Evolutionary conservation across 1,140 invertebrate genomes (phyloP), one percentile per base, ranked within the genome.

Genomic region (Theocolax elegans): DNA sequence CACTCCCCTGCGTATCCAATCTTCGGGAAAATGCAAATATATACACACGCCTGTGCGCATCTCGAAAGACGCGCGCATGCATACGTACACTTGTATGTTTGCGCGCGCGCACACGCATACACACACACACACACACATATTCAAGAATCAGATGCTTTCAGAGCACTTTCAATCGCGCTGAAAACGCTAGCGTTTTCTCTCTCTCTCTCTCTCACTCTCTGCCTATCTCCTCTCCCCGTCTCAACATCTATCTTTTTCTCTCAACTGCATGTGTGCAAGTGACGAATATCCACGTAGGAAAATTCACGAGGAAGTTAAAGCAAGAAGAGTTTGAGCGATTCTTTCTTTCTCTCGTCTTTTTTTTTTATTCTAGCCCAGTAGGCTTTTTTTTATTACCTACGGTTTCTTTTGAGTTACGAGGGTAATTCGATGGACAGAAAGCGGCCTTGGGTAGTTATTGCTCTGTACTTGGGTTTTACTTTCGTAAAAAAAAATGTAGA

Each of bases 21-120:
- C 67, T 79, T 79, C 71, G 72, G 53, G 69, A 73, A 74, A 74
- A 78, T 79, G 76, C 76, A 80, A 79, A 79, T 78, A 79, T 68
- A 73, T 40, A 51, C 35, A 72, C 74, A 42, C 27, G 40, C 58
- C 1, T 31, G 10, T 6, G 6, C 48, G 15, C 21, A 51, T 51
- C 21, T 51, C 13, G 48, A 51, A 23, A 51, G 23, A 27, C 13
- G 23, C 21, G 23, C 3, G 48, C 21, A 51, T 25, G 51, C 27
- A 29, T 35, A 29, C 19, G 9, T 17, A 17, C n/a, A 60, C 21
- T n/a, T 17, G 29, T 29, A 13, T 38, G 19, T 72, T 75, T 72
- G 64, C 73, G 67, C 75, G 17, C 44, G 63, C 49, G 63, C 59
- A n/a, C 31, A 6, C 10, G 31, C 31, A 35, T 10, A 35, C n/a